Base-by-base conservation (phyloP, 2,113 vertebrate species). In the Cottus gobio region DNA sequence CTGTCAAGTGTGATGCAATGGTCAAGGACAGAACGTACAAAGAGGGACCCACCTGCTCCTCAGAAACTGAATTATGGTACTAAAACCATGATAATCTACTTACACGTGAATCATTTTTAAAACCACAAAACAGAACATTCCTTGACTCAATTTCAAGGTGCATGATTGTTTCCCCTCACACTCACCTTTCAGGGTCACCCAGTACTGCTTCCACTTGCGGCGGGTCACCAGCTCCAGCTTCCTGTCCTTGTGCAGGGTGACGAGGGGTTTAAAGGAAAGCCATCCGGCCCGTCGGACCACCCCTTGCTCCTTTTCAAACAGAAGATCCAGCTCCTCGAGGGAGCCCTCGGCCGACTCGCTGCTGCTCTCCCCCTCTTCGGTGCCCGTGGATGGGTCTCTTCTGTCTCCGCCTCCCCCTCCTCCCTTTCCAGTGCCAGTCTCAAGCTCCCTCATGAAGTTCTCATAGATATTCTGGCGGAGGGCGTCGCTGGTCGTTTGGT, bases 251-350 rank as follows among this genome's bases (percentile, higher is more conserved):
- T 98, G 97, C 86, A 99, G 87, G 1, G 96, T 97, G 85, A 99
- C 90, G 0, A 99, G 93, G 11, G 97, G 96, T 80, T 99, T 99
- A 90, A 99, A 99, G 88, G 96, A 97, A 50, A 99, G 96, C 97
- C 97, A 98, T 1, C 98, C 98, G 0, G 97, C 98, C 85, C 97
- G 96, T 16, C 98, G 94, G 22, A 99, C 97, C 89, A 98, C 96
- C 1, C 98, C 98, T 86, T 98, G 97, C 72, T 99, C 98, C 85
- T 99, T 99, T 88, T 99, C 97, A 66, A 97, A 98, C 77, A 99
- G 90, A 65, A 98, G 83, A 80, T 99, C 98, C 89, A 99, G 93
- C 83, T 98, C 96, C 85, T 99, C 98, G 85, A 98, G 81, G 1
- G 97, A 99, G 79, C 96, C 96, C 20, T 97, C 96, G 0, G 87